phyloP scores from a whole-genome alignment of 2,888 invertebrate species.

The Plagodis pulveraria region DNA sequence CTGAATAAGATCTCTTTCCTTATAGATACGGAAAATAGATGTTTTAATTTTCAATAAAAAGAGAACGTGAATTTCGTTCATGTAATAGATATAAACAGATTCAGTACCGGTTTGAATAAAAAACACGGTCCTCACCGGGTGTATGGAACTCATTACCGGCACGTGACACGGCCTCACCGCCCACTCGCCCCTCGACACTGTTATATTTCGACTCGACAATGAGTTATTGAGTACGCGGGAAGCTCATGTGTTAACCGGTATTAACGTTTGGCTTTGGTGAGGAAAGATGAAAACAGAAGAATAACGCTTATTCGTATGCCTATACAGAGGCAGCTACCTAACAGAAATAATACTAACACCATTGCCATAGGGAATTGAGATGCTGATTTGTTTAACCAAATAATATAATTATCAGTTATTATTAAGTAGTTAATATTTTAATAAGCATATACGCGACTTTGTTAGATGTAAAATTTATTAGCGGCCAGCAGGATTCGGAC shows the following conservation, averaged over 20 bases:
- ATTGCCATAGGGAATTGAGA: too few species aligned
- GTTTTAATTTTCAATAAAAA: too few species aligned
- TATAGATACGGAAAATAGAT: too few species aligned
- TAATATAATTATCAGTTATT: too few species aligned
- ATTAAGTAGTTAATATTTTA: too few species aligned
- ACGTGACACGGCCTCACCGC: slow-evolving; percentile 78
- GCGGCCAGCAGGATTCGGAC: too few species aligned
- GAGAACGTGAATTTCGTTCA: neutral
- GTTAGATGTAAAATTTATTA: too few species aligned
- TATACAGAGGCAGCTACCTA: too few species aligned
- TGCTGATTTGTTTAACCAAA: too few species aligned
- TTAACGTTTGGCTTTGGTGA: slow-evolving; percentile 55
- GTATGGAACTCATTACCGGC: slow-evolving; percentile 80
- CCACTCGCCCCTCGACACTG: slow-evolving; percentile 62
- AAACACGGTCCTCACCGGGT: slow-evolving; percentile 2
- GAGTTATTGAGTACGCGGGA: slow-evolving; percentile 81
- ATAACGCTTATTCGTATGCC: neutral
- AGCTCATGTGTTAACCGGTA: slow-evolving; percentile 71
- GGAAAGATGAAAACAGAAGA: slow-evolving; percentile 32
- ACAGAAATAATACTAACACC: too few species aligned
- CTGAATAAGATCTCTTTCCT: too few species aligned
- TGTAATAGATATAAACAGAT: neutral
- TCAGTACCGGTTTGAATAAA: slow-evolving; percentile 9
- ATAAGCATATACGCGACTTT: too few species aligned
- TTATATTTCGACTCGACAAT: slow-evolving; percentile 78